Percentiles rank a stretch among this genome's conserved stretches.
These are phyloP conservation scores for Odontophorus gujanensis DNA, from an alignment of 2,113 vertebrate species.

Conservation along the genomic window DNA sequence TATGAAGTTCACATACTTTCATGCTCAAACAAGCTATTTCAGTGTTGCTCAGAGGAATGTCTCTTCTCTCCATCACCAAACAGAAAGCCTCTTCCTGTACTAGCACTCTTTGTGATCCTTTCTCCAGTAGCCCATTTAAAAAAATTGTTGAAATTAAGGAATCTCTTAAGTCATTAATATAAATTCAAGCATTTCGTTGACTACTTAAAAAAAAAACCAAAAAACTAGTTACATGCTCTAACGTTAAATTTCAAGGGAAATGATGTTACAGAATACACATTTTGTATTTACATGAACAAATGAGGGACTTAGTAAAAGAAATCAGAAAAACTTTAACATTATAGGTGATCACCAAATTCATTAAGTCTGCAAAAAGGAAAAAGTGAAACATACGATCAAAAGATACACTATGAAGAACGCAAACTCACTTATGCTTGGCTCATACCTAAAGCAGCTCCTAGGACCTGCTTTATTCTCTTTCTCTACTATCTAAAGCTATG, in stretches of 20 bases:
- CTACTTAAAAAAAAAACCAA: background rate
- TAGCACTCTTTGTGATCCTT: background rate
- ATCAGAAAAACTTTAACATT: background rate
- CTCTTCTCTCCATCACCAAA: background rate
- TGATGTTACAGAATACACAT: background rate
- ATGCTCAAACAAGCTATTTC: background rate
- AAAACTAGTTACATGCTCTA: background rate
- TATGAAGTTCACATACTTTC: background rate
- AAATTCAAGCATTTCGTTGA: background rate
- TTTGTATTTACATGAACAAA: background rate
- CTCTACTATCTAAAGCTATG: background rate
- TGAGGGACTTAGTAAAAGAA: background rate
- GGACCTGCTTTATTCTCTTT: too few relatives aligned
- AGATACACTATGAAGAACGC: fast-evolving
- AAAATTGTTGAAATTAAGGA: background rate
- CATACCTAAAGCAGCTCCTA: background rate
- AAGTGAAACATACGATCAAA: background rate
- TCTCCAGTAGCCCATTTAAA: background rate
- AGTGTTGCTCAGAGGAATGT: background rate
- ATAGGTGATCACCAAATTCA: background rate
- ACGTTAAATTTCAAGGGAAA: background rate
- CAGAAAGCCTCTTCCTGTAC: background rate
- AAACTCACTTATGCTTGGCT: background rate
- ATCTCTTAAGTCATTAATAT: background rate
- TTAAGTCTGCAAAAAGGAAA: background rate